Evolutionary conservation across 2,888 invertebrate species (phyloP).

Genomic region (Pemphredon lugubris): DNA sequence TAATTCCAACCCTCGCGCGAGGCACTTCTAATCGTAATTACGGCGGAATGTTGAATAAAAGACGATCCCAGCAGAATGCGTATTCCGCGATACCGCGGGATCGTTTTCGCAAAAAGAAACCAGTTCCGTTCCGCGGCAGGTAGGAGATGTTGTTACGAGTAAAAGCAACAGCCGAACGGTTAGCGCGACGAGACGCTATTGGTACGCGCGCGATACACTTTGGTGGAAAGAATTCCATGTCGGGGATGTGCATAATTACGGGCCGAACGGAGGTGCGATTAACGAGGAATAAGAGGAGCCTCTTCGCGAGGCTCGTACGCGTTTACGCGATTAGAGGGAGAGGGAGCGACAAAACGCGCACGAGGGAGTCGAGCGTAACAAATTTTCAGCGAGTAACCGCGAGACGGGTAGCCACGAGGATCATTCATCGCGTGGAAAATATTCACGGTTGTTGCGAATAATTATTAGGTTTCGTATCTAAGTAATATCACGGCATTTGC

Average conservation of each 20-base stretch:
- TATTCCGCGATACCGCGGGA: conserved; percentile 1
- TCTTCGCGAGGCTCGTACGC: conserved; percentile 15
- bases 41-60: conserved; percentile 24
- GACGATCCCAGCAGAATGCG: background rate
- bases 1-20: conserved; percentile 4
- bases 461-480: too few relatives aligned
- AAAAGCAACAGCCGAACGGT: background rate
- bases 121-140: conserved; percentile 13
- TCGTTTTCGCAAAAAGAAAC: conserved; percentile 3
- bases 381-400: too few relatives aligned
- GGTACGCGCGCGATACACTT: background rate
- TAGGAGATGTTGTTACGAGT: background rate
- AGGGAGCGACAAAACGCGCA: background rate
- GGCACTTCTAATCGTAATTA: conserved; percentile 39
- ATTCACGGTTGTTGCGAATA: too few relatives aligned
- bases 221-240: background rate
- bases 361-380: conserved; percentile 5
- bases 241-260: conserved; percentile 25
- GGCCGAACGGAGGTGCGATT: conserved; percentile 8
- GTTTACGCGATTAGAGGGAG: conserved; percentile 13
- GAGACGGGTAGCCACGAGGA: too few relatives aligned
- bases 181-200: background rate
- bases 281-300: conserved; percentile 9
- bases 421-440: too few relatives aligned
- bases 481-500: too few relatives aligned